Evolutionary conservation across 2,888 invertebrate genomes (phyloP).

Genomic region (Eupithecia vulgata): DNA sequence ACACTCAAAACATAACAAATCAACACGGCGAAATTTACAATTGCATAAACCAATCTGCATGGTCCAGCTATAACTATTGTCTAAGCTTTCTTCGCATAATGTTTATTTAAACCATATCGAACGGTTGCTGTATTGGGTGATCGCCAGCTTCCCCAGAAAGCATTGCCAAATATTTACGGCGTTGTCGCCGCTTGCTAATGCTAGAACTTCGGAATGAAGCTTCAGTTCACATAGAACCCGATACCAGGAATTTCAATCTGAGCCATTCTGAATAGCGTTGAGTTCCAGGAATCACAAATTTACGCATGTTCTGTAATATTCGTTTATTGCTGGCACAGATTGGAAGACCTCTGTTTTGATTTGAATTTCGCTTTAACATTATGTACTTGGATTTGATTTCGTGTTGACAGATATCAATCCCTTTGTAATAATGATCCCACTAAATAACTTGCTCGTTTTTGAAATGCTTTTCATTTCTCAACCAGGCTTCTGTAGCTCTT

Average conservation of each 20-base stretch:
- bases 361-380: slow-evolving; percentile 11
- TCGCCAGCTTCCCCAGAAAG: slow-evolving; percentile 70
- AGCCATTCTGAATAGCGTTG: slow-evolving; percentile 43
- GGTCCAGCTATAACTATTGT: slow-evolving; percentile 35
- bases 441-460: background rate
- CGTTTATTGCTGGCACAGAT: slow-evolving; percentile 36
- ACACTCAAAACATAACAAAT: slow-evolving; percentile 51
- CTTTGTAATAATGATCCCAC: background rate
- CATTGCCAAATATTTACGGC: slow-evolving; percentile 73
- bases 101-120: slow-evolving; percentile 58
- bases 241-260: slow-evolving; percentile 48
- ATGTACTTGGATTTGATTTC: background rate
- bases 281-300: slow-evolving; percentile 44
- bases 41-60: slow-evolving; percentile 35
- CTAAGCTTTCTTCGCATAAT: slow-evolving; percentile 41
- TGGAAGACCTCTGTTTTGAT: slow-evolving; percentile 34
- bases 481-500: background rate
- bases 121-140: slow-evolving; percentile 62
- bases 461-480: background rate
- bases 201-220: slow-evolving; percentile 55
- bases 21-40: slow-evolving; percentile 34
- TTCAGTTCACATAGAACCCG: slow-evolving; percentile 56
- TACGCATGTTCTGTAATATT: slow-evolving; percentile 40
- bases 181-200: slow-evolving; percentile 62
- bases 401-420: background rate